Evolutionary conservation across 2,888 invertebrate genomes (phyloP), one percentile per base, ranked within the genome.

Genomic region (Macrosoma leucophasiata): DNA sequence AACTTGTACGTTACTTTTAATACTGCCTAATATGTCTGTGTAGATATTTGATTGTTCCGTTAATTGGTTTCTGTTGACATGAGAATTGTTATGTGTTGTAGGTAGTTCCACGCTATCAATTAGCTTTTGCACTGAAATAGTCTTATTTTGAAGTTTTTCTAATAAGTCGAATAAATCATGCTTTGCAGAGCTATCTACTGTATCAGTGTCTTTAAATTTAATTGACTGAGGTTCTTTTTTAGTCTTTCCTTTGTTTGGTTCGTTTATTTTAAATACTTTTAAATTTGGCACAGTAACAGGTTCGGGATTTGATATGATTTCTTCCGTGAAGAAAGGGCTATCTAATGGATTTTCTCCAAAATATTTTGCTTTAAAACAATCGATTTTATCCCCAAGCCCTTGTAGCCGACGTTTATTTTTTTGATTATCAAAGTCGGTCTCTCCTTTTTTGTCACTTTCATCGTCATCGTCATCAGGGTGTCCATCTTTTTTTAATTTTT

Each of bases 261-360:
- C 25, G 13, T 29, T 28, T 4, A 19, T 20, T 25, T 63, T 50
- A 43, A 60, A 60, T 37, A 55, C 21, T 3, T 48, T 28, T 9
- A 58, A 39, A 41, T 52, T 60, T 13, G 75, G 70, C 11, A 47
- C 46, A 8, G 43, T 52, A 13, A 82, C 59, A 18, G 84, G 82
- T 51, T 82, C 74, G 1, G 88, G 87, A 13, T 72, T 66, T 7
- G 67, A 63, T 41, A 88, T 84, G 5, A 69, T 54, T 22, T 86
- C 81, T 73, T 89, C 88, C 36, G 75, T 69, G 50, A 93, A 93
- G 46, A 93, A 81, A 0, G 92, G 92, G 71, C 89, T 92, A 48
- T 92, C 92, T 33, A 93, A 66, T 1, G 93, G 93, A 62, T 92
- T 87, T 39, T 86, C 79, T 1, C 91, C 93, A 60, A 93, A 93